Percentiles rank a stretch among this genome's conserved stretches.
phyloP scores from a whole-genome alignment of 92 coral and sea anemone species.

The Montipora capitata region DNA sequence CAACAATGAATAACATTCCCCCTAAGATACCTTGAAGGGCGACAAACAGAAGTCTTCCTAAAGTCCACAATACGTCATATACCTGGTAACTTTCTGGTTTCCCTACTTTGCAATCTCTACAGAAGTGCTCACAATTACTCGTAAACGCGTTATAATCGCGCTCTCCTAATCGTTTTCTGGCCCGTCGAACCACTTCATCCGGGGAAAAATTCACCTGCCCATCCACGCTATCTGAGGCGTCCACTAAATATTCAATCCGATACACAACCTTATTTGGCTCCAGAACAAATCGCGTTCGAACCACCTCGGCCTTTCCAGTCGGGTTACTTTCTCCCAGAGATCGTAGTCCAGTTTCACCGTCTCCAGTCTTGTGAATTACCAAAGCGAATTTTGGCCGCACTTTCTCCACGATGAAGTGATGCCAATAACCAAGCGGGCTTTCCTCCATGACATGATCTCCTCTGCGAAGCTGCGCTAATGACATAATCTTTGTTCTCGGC shows the following conservation, averaged over 20 bases:
- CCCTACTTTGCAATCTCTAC: slow-evolving; percentile 91
- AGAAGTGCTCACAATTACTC: slow-evolving; percentile 94
- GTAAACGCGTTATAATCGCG: slow-evolving; percentile 84
- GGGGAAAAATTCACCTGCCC: slow-evolving; percentile 57
- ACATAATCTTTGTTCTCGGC: slow-evolving; percentile 84
- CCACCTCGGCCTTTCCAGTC: slow-evolving; percentile 83
- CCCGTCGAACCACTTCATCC: slow-evolving; percentile 81
- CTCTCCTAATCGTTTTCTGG: slow-evolving; percentile 87
- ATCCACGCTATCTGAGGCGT: slow-evolving; percentile 24
- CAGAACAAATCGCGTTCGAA: slow-evolving; percentile 79
- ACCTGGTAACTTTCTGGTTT: slow-evolving; percentile 87
- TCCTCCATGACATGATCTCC: slow-evolving; percentile 96
- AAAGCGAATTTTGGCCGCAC: slow-evolving; percentile 82
- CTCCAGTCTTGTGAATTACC: slow-evolving; percentile 93
- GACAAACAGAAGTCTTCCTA: slow-evolving; percentile 65
- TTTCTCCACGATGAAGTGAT: slow-evolving; percentile 91
- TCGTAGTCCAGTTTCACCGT: slow-evolving; percentile 77
- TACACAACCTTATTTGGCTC: slow-evolving; percentile 78
- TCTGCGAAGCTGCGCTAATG: slow-evolving; percentile 78
- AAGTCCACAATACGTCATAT: slow-evolving; percentile 73
- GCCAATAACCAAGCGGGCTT: slow-evolving; percentile 93
- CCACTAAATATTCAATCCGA: slow-evolving; percentile 80
- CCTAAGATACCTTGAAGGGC: slow-evolving; percentile 77
- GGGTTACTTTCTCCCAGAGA: slow-evolving; percentile 81
- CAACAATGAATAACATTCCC: slow-evolving; percentile 70